Evolutionary conservation across 1,140 invertebrate species (phyloP).

Genomic region (Diachasma alloeum): DNA sequence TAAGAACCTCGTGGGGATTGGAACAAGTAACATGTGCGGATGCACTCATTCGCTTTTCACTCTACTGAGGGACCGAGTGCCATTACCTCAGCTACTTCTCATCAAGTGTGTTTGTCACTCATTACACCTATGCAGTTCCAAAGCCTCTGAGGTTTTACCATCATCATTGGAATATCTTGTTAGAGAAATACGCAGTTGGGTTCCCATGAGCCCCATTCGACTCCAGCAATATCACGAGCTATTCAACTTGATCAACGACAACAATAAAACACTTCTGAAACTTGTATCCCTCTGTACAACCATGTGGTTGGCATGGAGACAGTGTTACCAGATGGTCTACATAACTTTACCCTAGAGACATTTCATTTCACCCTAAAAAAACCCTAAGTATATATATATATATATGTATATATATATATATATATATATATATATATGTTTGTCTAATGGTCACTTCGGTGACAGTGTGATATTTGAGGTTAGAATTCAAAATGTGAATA

Average conservation of each 20-base stretch:
- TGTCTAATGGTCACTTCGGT: no score
- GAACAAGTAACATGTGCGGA: slow-evolving; percentile 36
- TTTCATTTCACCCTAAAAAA: no score
- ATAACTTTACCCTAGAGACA: no score
- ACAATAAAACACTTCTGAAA: slow-evolving; percentile 8
- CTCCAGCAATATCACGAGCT: slow-evolving; percentile 26
- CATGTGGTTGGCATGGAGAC: slow-evolving; percentile 20
- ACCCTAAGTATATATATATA: no score
- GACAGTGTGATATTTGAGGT: no score
- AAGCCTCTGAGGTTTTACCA: slow-evolving; percentile 38
- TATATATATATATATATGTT: no score
- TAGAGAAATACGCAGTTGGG: slow-evolving; percentile 40
- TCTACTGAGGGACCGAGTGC: slow-evolving; percentile 29
- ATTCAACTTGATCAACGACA: slow-evolving; percentile 31
- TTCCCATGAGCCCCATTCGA: slow-evolving; percentile 29
- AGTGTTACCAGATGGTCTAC: no score
- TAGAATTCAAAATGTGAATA: no score
- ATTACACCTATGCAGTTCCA: slow-evolving; percentile 22
- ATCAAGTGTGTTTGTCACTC: slow-evolving; percentile 34
- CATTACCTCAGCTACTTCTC: slow-evolving; percentile 32
- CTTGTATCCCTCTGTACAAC: slow-evolving; percentile 23
- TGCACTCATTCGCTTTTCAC: slow-evolving; percentile 34
- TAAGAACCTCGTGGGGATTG: slow-evolving; percentile 33
- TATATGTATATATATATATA: no score
- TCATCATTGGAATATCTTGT: slow-evolving; percentile 37